Percentiles rank a stretch among this genome's conserved stretches.
Evolutionary conservation across 2,888 invertebrate species (phyloP).

Genomic region (Conops quadrifasciatus): DNA sequence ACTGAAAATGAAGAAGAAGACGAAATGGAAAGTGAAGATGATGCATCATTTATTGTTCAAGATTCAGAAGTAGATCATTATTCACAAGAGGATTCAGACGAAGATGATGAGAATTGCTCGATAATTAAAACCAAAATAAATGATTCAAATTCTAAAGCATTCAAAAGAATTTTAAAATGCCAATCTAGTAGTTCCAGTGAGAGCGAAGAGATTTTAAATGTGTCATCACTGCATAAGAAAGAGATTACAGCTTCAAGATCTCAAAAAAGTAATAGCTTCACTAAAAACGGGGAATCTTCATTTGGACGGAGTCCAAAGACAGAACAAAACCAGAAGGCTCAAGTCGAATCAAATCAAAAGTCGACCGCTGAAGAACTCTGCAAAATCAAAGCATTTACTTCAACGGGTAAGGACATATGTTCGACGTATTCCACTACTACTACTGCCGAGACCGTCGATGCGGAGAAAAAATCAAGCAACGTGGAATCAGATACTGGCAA

Average conservation of each 20-base stretch:
- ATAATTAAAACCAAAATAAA: neutral
- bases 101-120: conserved; percentile 28
- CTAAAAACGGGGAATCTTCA: too few relatives aligned
- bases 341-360: too few relatives aligned
- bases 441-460: neutral
- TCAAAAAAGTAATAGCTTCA: too few relatives aligned
- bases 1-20: conserved; percentile 62
- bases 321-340: too few relatives aligned
- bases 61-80: conserved; percentile 49
- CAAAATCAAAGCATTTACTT: too few relatives aligned
- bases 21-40: conserved; percentile 64
- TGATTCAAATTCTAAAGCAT: neutral
- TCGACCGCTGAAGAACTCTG: too few relatives aligned
- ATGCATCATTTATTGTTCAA: conserved; percentile 69
- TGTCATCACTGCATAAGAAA: neutral
- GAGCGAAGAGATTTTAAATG: neutral
- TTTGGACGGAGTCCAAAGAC: too few relatives aligned
- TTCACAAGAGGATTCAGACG: conserved; percentile 42
- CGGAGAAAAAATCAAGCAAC: neutral
- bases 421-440: too few relatives aligned
- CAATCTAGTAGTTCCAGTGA: neutral
- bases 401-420: too few relatives aligned
- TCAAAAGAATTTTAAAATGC: conserved; percentile 8
- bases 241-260: neutral
- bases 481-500: neutral